Percentiles rank a stretch among this genome's conserved stretches.
These are phyloP conservation scores for Andrena bicolor DNA, from an alignment of 2,888 invertebrate species.

Conservation along the genomic window DNA sequence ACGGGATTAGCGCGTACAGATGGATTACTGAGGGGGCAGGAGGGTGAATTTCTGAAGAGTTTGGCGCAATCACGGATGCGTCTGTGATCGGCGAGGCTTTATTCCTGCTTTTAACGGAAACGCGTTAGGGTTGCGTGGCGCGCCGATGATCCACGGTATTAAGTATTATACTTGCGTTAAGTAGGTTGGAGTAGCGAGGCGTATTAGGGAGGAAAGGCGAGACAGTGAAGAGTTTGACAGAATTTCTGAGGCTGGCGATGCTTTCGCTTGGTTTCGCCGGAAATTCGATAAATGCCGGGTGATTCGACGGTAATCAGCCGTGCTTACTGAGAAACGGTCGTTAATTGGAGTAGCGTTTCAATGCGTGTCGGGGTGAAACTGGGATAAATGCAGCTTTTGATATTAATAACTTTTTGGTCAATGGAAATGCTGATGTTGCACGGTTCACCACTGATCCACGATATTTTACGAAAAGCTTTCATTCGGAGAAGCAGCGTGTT, in stretches of 20 bases:
- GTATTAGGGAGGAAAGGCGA: neutral
- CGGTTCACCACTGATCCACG: too few relatives aligned
- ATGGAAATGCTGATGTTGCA: neutral
- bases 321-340: neutral
- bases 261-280: neutral
- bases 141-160: too few relatives aligned
- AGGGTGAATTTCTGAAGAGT: too few relatives aligned
- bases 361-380: neutral
- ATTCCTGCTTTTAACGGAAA: too few relatives aligned
- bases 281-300: neutral
- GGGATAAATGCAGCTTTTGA: neutral
- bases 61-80: too few relatives aligned
- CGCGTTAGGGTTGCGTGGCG: too few relatives aligned
- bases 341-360: neutral
- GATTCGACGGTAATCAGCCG: neutral
- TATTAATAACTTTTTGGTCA: neutral
- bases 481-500: neutral
- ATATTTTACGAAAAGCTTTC: neutral
- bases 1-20: neutral
- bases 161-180: too few relatives aligned
- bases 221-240: slow-evolving; percentile 5
- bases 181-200: too few relatives aligned
- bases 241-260: neutral
- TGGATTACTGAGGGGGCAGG: too few relatives aligned
- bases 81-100: too few relatives aligned